Conservation (phyloP, 92 coral and sea anemone species). For the Diadumene lineata region DNA sequence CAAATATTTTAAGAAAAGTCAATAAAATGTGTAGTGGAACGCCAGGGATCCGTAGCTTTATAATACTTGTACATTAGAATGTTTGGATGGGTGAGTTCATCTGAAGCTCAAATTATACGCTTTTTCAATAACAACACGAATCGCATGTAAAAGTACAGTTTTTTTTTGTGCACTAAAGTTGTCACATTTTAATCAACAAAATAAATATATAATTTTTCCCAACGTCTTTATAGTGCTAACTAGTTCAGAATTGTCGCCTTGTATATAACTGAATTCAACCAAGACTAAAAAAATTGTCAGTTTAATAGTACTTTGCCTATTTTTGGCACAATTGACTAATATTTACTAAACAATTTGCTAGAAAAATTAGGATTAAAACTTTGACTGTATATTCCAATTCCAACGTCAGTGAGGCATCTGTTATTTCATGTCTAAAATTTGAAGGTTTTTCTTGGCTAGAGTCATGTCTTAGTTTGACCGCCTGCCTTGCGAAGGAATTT, state of each 20-base stretch:
- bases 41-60: not conserved
- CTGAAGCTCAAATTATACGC: not conserved
- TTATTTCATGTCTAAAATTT: not conserved
- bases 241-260: slow-evolving; percentile 21
- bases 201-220: slow-evolving; percentile 36
- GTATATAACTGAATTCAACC: not conserved
- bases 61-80: not conserved
- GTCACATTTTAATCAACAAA: slow-evolving; percentile 36
- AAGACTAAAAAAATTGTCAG: not conserved
- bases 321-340: not conserved
- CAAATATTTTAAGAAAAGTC: not conserved
- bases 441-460: slow-evolving; percentile 11
- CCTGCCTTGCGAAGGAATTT: slow-evolving; percentile 10
- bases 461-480: slow-evolving; percentile 14
- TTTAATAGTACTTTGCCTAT: not conserved
- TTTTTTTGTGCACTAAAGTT: slow-evolving; percentile 14
- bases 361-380: not conserved
- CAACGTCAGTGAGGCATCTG: slow-evolving; percentile 26
- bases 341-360: not conserved
- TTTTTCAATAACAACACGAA: slow-evolving; percentile 1
- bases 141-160: not conserved
- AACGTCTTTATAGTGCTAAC: slow-evolving; percentile 22
- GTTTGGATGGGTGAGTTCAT: not conserved
- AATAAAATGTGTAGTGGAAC: not conserved
- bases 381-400: not conserved